Evolutionary conservation across 37 sponge, comb jelly and placozoan species (phyloP).

Genomic region (Dysidea cf. avara): DNA sequence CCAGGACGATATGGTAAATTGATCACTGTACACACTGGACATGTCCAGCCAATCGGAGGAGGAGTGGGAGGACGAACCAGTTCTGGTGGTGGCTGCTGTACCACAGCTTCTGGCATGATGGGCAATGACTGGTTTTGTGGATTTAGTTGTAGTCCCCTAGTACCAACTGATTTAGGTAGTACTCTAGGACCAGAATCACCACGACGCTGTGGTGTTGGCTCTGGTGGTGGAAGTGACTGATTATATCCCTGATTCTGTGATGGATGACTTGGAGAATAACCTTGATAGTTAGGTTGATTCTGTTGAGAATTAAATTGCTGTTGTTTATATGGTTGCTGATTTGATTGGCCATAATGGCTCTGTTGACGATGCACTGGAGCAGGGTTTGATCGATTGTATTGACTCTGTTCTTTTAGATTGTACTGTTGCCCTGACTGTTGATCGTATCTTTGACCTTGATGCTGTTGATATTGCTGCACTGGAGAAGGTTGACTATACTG

Average conservation of each 20-base stretch:
- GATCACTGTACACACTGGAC: slow-evolving; percentile 72
- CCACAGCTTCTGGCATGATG: too few species aligned
- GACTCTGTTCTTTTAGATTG: too few species aligned
- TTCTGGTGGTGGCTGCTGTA: background rate
- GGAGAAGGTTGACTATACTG: too few species aligned
- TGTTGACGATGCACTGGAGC: background rate
- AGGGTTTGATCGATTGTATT: too few species aligned
- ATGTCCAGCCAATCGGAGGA: slow-evolving; percentile 69
- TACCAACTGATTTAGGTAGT: too few species aligned
- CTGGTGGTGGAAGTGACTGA: background rate
- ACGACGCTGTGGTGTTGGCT: background rate
- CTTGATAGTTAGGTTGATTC: background rate
- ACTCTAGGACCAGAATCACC: too few species aligned
- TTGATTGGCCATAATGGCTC: background rate
- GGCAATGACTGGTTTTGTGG: too few species aligned
- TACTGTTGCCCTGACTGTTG: too few species aligned
- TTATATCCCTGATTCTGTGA: background rate
- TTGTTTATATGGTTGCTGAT: background rate
- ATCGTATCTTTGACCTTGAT: too few species aligned
- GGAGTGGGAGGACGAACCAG: slow-evolving; percentile 26
- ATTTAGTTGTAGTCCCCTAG: too few species aligned
- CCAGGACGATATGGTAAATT: slow-evolving; percentile 86
- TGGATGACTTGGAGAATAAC: background rate
- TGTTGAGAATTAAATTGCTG: background rate
- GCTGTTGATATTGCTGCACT: too few species aligned